Evolutionary conservation across 2,888 invertebrate genomes (phyloP).

Genomic region (Scrobipalpa costella): DNA sequence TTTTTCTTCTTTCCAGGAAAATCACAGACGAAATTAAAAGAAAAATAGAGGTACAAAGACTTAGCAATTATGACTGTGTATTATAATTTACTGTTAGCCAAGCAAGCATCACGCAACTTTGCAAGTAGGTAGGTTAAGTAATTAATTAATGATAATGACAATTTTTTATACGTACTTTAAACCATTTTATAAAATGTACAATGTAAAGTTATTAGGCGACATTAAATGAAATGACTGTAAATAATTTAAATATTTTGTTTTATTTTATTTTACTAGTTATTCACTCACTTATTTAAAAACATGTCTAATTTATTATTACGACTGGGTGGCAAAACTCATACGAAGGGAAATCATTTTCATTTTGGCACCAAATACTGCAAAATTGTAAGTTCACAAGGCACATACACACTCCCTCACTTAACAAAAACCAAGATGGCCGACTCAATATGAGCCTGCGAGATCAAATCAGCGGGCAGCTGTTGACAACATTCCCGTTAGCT

Average conservation of each 20-base stretch:
- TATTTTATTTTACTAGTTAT: conserved; percentile 9
- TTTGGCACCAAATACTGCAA: conserved; percentile 3
- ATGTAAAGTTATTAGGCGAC: conserved; percentile 44
- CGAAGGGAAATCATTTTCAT: neutral
- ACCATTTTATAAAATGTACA: conserved; percentile 40
- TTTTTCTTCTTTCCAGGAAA: conserved; percentile 59
- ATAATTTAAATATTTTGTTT: conserved; percentile 6
- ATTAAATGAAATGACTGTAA: conserved; percentile 28
- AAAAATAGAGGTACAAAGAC: conserved; percentile 57
- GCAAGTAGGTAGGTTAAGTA: conserved; percentile 31
- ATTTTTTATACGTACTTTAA: conserved; percentile 56
- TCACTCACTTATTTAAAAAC: neutral
- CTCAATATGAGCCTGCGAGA: conserved; percentile 23
- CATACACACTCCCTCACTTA: neutral
- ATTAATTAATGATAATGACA: conserved; percentile 43
- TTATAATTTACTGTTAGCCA: conserved; percentile 47
- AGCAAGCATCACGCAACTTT: conserved; percentile 58
- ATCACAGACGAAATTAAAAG: conserved; percentile 72
- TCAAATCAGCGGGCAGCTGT: conserved; percentile 24
- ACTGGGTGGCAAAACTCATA: neutral
- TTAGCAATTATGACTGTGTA: conserved; percentile 40
- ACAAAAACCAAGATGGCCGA: conserved; percentile 8
- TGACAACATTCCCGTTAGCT: no score
- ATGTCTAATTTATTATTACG: neutral
- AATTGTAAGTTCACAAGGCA: neutral